Evolutionary conservation across 1,140 invertebrate genomes (phyloP), one percentile per base, ranked within the genome.

Genomic region (Phenacoccus solenopsis): DNA sequence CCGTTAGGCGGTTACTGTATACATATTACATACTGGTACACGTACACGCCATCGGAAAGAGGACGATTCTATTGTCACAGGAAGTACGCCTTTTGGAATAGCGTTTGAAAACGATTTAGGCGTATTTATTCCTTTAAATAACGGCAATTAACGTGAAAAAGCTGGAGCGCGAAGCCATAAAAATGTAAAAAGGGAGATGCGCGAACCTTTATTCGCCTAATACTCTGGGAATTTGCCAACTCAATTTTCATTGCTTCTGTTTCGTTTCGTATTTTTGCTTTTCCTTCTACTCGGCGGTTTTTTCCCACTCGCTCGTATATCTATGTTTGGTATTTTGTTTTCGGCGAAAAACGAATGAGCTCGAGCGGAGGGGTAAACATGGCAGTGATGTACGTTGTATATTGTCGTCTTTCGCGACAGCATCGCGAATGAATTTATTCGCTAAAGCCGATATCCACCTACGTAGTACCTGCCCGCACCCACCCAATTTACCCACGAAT

Each of bases 101-200:
- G 59, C 22, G 32, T 64, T 24, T 20, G 25, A 64, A 64, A 64
- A 64, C 59, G 59, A 64, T 64, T 64, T 64, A 64, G 59, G 59
- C 59, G 25, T 64, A 49, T 64, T 64, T 64, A 64, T 64, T 64
- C 25, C 9, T 25, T 27, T 64, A 64, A 64, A 64, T 64, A 64
- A 64, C 25, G 59, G 59, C 59, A 64, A 64, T 64, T 64, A 64
- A 64, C 59, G 59, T 64, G 59, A 27, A 64, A 64, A 64, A 64
- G 22, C 59, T 22, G 59, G 22, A 64, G 25, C 59, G 59, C 59
- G 22, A 25, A 27, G 22, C 25, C 59, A 64, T 64, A 64, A 64
- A 64, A 64, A 64, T 64, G 59, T 64, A 64, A 27, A 64, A 64
- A 27, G 25, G 59, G 13, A 64, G 59, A 64, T 64, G 59, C 25